These are phyloP conservation scores for Narcine bancroftii DNA, from an alignment of 2,113 vertebrate species.

Conservation along the genomic window DNA sequence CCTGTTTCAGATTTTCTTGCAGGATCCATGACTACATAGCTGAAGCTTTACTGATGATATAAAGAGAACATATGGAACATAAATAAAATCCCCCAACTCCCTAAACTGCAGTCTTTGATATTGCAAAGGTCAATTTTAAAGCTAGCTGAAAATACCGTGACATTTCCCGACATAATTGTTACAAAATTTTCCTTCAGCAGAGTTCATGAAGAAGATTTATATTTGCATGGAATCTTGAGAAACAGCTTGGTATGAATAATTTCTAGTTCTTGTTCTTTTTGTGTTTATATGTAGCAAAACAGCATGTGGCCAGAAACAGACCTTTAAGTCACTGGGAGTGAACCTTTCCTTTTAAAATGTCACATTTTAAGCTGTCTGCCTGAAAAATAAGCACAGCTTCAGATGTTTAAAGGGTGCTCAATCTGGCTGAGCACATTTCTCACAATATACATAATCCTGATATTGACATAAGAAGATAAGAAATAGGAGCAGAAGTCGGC, in stretches of 20 bases:
- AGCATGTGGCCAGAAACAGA: slow-evolving; percentile 26
- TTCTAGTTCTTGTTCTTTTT: slow-evolving; percentile 31
- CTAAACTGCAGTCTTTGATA: not conserved
- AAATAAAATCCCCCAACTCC: not conserved
- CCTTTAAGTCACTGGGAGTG: not conserved
- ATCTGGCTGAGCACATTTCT: not conserved
- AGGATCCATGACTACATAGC: not conserved
- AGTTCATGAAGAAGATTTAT: not conserved
- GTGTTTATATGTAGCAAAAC: slow-evolving; percentile 12
- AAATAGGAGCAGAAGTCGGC: too few species aligned
- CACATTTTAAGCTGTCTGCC: slow-evolving; percentile 2
- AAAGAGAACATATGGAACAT: not conserved
- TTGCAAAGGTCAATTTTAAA: not conserved
- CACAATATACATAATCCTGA: not conserved
- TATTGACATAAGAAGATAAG: too few species aligned
- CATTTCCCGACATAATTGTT: slow-evolving; percentile 8
- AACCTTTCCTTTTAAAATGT: slow-evolving; percentile 20
- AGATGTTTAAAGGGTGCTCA: slow-evolving; percentile 22
- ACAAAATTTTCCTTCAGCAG: not conserved
- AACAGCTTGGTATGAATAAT: slow-evolving; percentile 34
- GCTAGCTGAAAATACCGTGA: not conserved
- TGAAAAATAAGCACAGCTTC: slow-evolving; percentile 25
- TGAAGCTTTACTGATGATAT: not conserved
- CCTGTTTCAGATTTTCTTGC: not conserved
- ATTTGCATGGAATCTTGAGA: not conserved